Base-by-base conservation (phyloP, 2,888 invertebrate species). In the Drosophila lutescens region DNA sequence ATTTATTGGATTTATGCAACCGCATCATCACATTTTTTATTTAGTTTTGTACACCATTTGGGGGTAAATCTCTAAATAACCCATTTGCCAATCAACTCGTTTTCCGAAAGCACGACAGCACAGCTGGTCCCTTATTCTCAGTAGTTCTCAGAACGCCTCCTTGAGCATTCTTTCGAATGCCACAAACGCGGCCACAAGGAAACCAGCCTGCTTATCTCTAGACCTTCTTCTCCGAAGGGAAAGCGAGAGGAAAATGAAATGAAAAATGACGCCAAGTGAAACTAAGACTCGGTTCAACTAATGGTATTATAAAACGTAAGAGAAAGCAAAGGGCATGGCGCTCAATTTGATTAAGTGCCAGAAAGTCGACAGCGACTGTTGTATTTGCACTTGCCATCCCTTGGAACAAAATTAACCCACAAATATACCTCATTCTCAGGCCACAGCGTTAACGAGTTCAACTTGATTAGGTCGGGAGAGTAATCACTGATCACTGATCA, bases 341-440 rank as follows among this genome's bases (percentile, higher is more conserved):
- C 66, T 74, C 74, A 76, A 84, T 80, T 84, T 81, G 69, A 84
- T 84, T 77, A 84, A 79, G 81, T 84, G 76, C 68, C 63, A 62
- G 50, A 50, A 53, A 63, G 67, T 66, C 49, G 62, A 66, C 40
- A 67, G 53, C 43, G 57, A 51, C 53, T 46, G 20, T 56, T 43
- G 43, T 49, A 36, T 30, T 54, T 20, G 36, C n/a, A 49, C 17
- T 53, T 2, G 34, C 40, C 36, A 44, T 46, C 34, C 34, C 8
- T 32, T 51, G 2, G 12, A 12, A 0, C n/a, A 4, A 10, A 59
- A 49, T 49, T 43, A 46, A 30, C 38, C 38, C 8, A 10, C 12
- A 7, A 54, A 41, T 47, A 50, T 47, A 30, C 15, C 46, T 10
- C 10, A 5, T 30, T 10, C 5, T 6, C 1, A 30, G 46, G 46